These are phyloP conservation scores for Lepilemur septentrionalis DNA, from an alignment of 2,797 vertebrate genomes.

Conservation along the genomic window DNA sequence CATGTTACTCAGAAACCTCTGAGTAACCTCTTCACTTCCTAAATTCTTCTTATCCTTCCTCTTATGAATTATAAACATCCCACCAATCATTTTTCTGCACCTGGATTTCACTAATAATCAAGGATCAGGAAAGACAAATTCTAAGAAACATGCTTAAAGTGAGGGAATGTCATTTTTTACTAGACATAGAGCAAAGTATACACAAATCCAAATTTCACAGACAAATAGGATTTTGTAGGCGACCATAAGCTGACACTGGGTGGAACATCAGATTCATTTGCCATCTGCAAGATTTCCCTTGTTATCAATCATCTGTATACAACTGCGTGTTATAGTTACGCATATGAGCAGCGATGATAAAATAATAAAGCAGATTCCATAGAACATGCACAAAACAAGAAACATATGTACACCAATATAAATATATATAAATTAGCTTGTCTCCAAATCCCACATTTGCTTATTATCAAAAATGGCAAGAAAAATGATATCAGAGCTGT, in stretches of 20 bases:
- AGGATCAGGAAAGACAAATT: neutral
- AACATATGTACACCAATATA: neutral
- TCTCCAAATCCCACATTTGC: neutral
- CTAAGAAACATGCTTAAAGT: neutral
- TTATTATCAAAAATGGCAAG: neutral
- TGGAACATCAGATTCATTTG: neutral
- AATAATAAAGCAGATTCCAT: neutral
- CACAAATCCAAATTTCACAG: neutral
- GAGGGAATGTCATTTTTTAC: neutral
- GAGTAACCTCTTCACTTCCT: neutral
- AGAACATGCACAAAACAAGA: constrained; percentile 9
- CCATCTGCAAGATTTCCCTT: neutral
- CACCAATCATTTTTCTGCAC: neutral
- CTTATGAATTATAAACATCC: neutral
- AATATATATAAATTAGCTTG: neutral
- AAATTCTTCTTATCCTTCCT: neutral
- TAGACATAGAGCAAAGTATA: neutral
- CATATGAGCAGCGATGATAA: neutral
- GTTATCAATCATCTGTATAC: neutral
- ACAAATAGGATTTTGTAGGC: neutral
- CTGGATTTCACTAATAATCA: neutral
- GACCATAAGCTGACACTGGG: neutral
- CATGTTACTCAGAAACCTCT: neutral
- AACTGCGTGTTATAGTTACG: neutral
- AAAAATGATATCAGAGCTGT: neutral